Evolutionary conservation across 2,113 vertebrate species (phyloP).

Genomic region (Silurus meridionalis): DNA sequence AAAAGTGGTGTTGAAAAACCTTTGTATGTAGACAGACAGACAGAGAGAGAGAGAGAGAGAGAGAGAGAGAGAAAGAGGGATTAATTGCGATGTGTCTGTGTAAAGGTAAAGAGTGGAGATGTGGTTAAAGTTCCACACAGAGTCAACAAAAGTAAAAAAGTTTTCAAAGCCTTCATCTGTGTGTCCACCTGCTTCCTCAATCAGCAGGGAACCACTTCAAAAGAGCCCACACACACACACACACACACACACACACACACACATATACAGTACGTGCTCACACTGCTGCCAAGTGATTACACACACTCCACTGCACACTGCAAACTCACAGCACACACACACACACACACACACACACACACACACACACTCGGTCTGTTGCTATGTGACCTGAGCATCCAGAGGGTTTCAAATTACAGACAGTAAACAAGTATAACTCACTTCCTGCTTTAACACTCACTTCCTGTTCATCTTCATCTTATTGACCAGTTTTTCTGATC

Average conservation of each 20-base stretch:
- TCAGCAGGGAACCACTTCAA: constrained; percentile 35
- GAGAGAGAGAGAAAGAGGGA: background rate
- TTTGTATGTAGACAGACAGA: background rate
- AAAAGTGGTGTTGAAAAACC: background rate
- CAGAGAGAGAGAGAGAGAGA: background rate
- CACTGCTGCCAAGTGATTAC: constrained; percentile 28
- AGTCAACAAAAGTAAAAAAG: background rate
- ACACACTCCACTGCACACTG: constrained; percentile 39
- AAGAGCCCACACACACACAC: constrained; percentile 27
- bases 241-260: constrained; percentile 16
- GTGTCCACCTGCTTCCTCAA: constrained; percentile 48
- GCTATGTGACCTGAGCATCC: constrained; percentile 24
- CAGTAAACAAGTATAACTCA: background rate
- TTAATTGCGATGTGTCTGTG: background rate
- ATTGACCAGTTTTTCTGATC: background rate
- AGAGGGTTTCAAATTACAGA: background rate
- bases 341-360: constrained; percentile 31
- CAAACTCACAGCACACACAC: constrained; percentile 39
- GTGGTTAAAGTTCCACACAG: background rate
- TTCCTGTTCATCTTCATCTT: background rate
- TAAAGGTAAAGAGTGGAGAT: background rate
- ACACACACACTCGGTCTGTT: constrained; percentile 42
- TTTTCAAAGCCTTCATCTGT: constrained; percentile 17
- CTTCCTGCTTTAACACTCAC: background rate
- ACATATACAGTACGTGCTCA: background rate